Evolutionary conservation across 2,113 vertebrate species (phyloP).

Genomic region (Isichthys henryi): DNA sequence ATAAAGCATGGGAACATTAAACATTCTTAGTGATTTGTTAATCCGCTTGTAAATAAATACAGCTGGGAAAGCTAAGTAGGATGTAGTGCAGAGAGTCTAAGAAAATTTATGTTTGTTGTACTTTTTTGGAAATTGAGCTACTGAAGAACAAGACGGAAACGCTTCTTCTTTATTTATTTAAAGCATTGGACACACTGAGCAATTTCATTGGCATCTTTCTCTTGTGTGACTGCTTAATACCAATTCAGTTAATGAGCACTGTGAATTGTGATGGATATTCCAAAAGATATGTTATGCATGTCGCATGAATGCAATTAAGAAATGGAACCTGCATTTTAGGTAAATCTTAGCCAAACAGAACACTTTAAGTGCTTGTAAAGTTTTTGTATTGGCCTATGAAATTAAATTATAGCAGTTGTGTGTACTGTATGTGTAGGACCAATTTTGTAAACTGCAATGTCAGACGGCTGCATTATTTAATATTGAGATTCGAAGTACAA

Average conservation of each 20-base stretch:
- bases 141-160: neutral
- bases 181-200: neutral
- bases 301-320: constrained; percentile 44
- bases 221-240: neutral
- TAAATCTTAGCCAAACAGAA: constrained; percentile 35
- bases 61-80: neutral
- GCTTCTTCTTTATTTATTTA: constrained; percentile 2
- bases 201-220: neutral
- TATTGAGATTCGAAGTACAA: constrained; percentile 22
- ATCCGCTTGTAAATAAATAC: neutral
- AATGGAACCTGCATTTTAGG: constrained; percentile 43
- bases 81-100: neutral
- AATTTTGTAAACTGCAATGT: neutral
- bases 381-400: constrained; percentile 39
- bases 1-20: neutral
- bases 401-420: constrained; percentile 15
- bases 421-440: neutral
- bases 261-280: constrained; percentile 21
- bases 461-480: constrained; percentile 20
- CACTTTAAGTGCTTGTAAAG: constrained; percentile 34
- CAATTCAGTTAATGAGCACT: constrained; percentile 43
- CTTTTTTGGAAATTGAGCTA: neutral
- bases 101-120: neutral
- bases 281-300: neutral
- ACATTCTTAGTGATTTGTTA: neutral